These are phyloP conservation scores for Stegophylla sp. DNA, from an alignment of 2,888 invertebrate species.

Conservation along the genomic window DNA sequence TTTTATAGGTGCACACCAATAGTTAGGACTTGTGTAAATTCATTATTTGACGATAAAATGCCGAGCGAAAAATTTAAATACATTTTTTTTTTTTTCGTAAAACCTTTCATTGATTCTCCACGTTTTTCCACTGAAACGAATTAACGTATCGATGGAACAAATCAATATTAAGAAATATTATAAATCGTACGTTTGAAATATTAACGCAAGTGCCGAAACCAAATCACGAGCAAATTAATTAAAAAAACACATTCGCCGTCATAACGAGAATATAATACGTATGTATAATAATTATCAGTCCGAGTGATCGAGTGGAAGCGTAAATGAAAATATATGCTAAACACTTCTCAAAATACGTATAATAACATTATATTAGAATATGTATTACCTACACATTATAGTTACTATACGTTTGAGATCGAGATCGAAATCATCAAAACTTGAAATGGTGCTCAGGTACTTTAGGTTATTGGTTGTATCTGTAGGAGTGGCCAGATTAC, in stretches of 20 bases:
- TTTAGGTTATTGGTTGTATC: no score
- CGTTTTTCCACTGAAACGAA: not conserved
- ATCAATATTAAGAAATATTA: not conserved
- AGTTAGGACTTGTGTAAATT: no score
- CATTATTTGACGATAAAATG: no score
- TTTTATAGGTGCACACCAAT: not conserved
- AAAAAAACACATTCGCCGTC: constrained; percentile 9
- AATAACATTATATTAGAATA: not conserved
- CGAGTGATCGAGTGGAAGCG: not conserved
- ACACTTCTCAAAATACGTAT: not conserved
- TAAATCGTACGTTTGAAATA: not conserved
- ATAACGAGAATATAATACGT: no score
- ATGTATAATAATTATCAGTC: not conserved
- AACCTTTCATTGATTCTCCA: constrained; percentile 6
- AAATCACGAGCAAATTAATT: constrained; percentile 18
- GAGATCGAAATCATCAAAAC: not conserved
- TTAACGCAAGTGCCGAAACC: not conserved
- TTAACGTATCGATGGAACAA: not conserved
- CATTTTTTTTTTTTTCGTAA: not conserved
- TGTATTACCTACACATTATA: no score
- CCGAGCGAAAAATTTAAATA: no score
- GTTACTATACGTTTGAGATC: not conserved
- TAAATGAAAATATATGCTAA: not conserved
- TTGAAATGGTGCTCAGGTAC: not conserved
- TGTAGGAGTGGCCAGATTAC: no score